A percentile compares a stretch with the other conserved stretches of the same genome.
Evolutionary conservation across 2,797 vertebrate genomes (phyloP).

Genomic region (Octomys mimax): DNA sequence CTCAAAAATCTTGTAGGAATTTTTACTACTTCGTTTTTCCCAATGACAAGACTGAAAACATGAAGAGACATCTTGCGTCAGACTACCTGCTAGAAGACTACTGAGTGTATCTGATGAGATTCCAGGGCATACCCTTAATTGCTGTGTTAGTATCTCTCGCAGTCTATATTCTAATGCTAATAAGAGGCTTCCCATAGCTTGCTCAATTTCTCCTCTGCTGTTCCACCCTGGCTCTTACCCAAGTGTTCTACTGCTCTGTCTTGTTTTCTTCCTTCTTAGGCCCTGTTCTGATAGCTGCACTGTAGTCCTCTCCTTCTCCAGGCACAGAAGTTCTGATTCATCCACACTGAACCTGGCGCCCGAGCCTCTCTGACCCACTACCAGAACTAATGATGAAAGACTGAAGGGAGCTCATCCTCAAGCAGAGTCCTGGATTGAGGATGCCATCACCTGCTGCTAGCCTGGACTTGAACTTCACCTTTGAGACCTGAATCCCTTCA

Average conservation of each 20-base stretch:
- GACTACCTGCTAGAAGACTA: background rate
- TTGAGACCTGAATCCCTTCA: background rate
- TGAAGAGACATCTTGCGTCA: background rate
- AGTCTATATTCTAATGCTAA: background rate
- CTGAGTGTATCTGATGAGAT: too few relatives aligned
- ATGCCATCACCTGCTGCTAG: background rate
- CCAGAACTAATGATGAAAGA: background rate
- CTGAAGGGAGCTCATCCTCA: background rate
- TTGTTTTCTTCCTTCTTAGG: background rate
- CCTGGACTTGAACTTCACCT: background rate
- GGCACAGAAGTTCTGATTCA: background rate
- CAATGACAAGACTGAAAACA: background rate
- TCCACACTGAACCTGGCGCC: background rate
- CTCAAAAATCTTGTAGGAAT: background rate
- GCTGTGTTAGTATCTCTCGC: background rate
- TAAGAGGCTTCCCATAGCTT: background rate
- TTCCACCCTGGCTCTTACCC: too few relatives aligned
- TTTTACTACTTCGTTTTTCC: background rate
- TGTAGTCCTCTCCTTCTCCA: background rate
- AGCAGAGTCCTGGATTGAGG: background rate
- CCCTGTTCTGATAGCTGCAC: background rate
- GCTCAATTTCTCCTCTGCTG: background rate
- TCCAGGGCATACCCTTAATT: accelerated
- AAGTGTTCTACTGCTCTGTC: background rate
- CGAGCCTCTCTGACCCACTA: background rate